Evolutionary conservation across 2,113 vertebrate genomes (phyloP), one percentile per base, ranked within the genome.

Genomic region (Seriola dumerili): DNA sequence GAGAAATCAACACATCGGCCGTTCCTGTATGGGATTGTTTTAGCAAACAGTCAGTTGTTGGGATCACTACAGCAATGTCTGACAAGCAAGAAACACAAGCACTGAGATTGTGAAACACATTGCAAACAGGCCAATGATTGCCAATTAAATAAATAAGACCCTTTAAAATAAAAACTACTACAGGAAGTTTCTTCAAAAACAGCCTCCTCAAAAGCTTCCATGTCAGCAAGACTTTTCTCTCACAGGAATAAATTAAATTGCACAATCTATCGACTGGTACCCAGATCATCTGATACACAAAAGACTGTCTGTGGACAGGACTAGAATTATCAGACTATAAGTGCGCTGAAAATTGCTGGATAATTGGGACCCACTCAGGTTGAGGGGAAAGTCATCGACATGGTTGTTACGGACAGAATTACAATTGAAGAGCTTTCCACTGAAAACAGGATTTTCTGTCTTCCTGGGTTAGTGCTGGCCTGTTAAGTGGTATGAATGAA

Each of bases 301-400:
- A 55, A 66, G 62, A 58, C 80, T 69, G 36, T 75, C 61, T 75
- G 62, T 58, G 80, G 81, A 83, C 52, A 50, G 32, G 23, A 73
- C 50, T 70, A 61, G 66, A 77, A 76, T 88, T 62, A 85, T 86
- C 78, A 88, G 73, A 76, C 65, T 72, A 75, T 64, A 72, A 84
- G 80, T 84, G 68, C 66, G 74, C 48, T 86, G 86, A 55, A 88
- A 90, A 91, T 85, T 13, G 46, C 38, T 17, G 67, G 76, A 88
- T 91, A 88, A 91, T 89, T 87, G 81, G 76, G 63, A 63, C 32
- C 71, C 79, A 83, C 74, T 88, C 69, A 64, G 57, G 82, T 79
- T 85, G 81, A 91, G 54, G 58, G 67, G 54, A 34, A 81, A 86
- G 80, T 78, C 79, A 75, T 75, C 86, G 92, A 85, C 90, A 89